Conservation (phyloP, 2,888 invertebrate genomes). For the Shargacucullia verbasci region DNA sequence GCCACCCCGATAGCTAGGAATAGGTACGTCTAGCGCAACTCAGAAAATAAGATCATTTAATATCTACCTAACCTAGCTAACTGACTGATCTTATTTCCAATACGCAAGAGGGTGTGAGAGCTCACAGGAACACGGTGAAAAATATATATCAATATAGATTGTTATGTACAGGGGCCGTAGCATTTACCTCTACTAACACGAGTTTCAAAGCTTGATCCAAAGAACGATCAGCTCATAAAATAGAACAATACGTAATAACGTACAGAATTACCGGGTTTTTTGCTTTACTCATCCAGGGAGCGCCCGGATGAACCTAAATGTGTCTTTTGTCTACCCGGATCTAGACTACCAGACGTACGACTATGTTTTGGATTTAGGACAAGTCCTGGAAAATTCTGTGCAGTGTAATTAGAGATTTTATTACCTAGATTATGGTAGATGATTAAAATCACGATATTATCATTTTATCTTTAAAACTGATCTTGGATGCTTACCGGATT, state of each 20-base stretch:
- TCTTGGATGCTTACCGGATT: too few relatives aligned
- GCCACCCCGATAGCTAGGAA: too few relatives aligned
- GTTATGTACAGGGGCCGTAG: too few relatives aligned
- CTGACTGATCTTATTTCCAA: too few relatives aligned
- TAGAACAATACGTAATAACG: constrained; percentile 52
- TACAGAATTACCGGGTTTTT: constrained; percentile 60
- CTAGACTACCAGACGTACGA: constrained; percentile 40
- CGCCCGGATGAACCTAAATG: constrained; percentile 72
- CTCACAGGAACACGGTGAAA: too few relatives aligned
- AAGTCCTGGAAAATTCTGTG: constrained; percentile 9
- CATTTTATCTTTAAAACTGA: too few relatives aligned
- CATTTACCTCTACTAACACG: neutral
- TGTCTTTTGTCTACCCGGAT: constrained; percentile 71
- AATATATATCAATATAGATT: too few relatives aligned
- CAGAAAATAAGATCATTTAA: too few relatives aligned
- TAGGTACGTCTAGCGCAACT: too few relatives aligned
- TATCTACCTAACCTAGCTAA: too few relatives aligned
- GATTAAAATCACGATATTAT: too few relatives aligned
- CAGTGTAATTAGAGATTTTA: neutral
- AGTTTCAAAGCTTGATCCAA: constrained; percentile 5
- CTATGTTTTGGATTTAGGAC: constrained; percentile 27
- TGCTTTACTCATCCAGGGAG: constrained; percentile 63
- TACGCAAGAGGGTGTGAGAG: too few relatives aligned
- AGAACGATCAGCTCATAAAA: constrained; percentile 34
- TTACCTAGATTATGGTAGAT: neutral